Evolutionary conservation across 2,797 vertebrate genomes (phyloP).

Genomic region (Oophaga sylvatica): DNA sequence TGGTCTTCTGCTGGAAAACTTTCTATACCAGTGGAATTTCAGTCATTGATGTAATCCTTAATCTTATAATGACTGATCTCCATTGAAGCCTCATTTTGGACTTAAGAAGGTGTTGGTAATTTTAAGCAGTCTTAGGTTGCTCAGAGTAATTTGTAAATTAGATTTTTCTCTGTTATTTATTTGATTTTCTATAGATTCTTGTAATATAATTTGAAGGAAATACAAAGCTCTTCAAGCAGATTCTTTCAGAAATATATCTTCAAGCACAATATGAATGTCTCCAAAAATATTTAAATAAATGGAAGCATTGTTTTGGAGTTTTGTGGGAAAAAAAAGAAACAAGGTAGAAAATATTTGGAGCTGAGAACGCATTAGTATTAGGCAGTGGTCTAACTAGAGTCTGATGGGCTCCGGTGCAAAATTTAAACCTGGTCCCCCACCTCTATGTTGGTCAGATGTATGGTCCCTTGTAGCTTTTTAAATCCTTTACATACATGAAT

Average conservation of each 20-base stretch:
- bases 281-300: neutral
- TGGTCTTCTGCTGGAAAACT: constrained; percentile 74
- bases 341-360: no score
- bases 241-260: no score
- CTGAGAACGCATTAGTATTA: no score
- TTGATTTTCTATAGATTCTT: neutral
- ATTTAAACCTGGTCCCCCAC: no score
- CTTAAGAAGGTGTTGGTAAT: constrained; percentile 70
- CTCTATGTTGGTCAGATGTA: no score
- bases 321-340: no score
- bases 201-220: neutral
- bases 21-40: constrained; percentile 76
- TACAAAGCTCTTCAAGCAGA: neutral
- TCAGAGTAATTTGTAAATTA: neutral
- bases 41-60: constrained; percentile 74
- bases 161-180: neutral
- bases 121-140: constrained; percentile 31
- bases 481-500: no score
- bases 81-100: constrained; percentile 76
- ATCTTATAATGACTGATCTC: constrained; percentile 72
- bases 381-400: no score
- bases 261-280: no score
- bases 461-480: no score
- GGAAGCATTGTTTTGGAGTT: no score
- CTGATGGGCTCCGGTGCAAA: no score